A percentile compares a stretch with the other conserved stretches of the same genome.
These are phyloP conservation scores for Trilocha varians DNA, from an alignment of 2,888 invertebrate genomes.

Conservation along the genomic window DNA sequence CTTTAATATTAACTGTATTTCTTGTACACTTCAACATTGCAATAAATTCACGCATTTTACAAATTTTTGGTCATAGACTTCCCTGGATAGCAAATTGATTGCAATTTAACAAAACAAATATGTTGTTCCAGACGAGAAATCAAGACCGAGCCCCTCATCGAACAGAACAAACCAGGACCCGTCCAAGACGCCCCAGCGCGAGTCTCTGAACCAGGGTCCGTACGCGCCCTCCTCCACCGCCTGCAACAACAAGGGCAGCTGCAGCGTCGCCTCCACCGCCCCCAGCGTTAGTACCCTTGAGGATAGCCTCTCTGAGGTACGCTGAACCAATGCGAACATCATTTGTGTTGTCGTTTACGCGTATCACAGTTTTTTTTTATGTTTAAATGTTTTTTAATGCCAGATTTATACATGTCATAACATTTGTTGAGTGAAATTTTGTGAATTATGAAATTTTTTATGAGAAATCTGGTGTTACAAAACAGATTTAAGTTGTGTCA, in stretches of 20 bases:
- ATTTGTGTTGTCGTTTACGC: conserved; percentile 3
- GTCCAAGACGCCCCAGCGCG: conserved; percentile 61
- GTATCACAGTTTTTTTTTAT: no score
- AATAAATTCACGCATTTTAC: no score
- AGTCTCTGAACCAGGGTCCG: conserved; percentile 50
- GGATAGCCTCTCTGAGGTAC: conserved; percentile 50
- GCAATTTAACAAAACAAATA: no score
- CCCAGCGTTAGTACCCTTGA: conserved; percentile 30
- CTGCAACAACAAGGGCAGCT: conserved; percentile 43
- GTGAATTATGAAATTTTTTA: no score
- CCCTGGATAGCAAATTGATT: no score
- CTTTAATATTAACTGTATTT: no score
- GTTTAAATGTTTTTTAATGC: background rate
- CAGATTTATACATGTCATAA: no score
- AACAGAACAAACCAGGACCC: conserved; percentile 63
- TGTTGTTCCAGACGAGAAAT: conserved; percentile 52
- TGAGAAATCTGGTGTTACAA: no score
- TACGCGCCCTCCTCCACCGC: conserved; percentile 52
- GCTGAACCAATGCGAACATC: conserved; percentile 2
- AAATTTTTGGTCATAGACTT: no score
- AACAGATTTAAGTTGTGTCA: no score
- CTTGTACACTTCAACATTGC: no score
- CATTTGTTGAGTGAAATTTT: no score
- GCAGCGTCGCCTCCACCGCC: conserved; percentile 39
- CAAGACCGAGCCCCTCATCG: conserved; percentile 65